Evolutionary conservation across 2,797 vertebrate genomes (phyloP).

Genomic region (Rhadinocentrus ornatus): DNA sequence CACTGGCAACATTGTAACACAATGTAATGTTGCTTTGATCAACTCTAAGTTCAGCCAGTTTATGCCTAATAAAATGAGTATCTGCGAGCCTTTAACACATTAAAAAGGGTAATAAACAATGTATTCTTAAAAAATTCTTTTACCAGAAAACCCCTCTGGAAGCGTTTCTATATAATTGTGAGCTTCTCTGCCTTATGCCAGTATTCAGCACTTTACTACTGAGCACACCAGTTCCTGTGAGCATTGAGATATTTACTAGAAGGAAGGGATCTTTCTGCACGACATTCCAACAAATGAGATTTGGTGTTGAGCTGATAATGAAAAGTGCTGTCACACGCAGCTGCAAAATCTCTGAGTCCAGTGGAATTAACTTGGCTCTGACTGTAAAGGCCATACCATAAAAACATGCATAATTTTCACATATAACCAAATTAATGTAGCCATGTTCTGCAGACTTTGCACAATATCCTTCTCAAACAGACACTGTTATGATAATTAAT

Average conservation of each 20-base stretch:
- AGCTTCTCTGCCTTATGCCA: neutral
- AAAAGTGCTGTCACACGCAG: neutral
- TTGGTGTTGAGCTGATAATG: neutral
- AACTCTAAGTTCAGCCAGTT: neutral
- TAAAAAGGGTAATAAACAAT: neutral
- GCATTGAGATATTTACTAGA: neutral
- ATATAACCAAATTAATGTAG: neutral
- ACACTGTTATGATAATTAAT: neutral
- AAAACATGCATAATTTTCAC: neutral
- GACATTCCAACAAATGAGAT: neutral
- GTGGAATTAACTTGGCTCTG: neutral
- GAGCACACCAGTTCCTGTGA: neutral
- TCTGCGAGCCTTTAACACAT: neutral
- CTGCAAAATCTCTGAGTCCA: neutral
- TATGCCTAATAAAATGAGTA: neutral
- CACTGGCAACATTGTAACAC: neutral
- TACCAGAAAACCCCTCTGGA: neutral
- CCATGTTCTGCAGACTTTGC: neutral
- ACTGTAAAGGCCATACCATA: neutral
- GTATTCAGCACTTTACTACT: neutral
- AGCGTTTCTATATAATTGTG: neutral
- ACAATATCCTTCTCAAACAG: neutral
- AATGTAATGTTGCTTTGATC: neutral
- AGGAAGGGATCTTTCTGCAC: neutral
- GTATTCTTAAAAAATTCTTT: neutral